A percentile compares a stretch with the other conserved stretches of the same genome.
These are phyloP conservation scores for Mormyrops attenuatus DNA, from an alignment of 2,797 vertebrate genomes.

Conservation along the genomic window DNA sequence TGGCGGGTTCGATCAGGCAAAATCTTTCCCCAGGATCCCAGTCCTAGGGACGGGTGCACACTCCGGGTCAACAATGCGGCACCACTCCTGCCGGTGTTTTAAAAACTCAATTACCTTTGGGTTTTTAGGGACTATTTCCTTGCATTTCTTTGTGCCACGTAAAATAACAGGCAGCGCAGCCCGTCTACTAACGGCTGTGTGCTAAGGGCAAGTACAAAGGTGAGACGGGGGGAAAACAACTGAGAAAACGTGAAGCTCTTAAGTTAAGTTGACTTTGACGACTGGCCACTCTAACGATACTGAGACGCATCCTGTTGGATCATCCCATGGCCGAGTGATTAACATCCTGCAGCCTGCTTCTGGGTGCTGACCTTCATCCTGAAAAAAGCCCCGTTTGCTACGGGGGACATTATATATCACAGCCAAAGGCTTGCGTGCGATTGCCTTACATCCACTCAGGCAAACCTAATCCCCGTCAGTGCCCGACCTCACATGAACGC, in stretches of 20 bases:
- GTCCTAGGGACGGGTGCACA: neutral
- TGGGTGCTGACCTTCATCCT: conserved; percentile 5
- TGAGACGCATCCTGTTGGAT: neutral
- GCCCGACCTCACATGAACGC: neutral
- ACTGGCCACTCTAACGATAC: neutral
- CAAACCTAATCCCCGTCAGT: conserved; percentile 30
- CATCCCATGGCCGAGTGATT: neutral
- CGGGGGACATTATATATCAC: neutral
- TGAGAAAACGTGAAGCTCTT: neutral
- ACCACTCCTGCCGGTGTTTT: neutral
- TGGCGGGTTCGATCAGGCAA: neutral
- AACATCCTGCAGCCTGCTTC: neutral
- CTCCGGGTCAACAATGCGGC: neutral
- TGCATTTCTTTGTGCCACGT: neutral
- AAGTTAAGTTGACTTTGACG: neutral
- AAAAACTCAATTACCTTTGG: neutral
- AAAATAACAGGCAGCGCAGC: neutral
- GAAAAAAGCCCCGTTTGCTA: neutral
- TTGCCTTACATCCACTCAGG: conserved; percentile 26
- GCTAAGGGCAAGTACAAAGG: neutral
- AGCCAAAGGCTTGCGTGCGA: conserved; percentile 11
- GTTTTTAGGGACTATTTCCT: neutral
- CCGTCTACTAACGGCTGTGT: neutral
- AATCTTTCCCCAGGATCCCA: neutral
- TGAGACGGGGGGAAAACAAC: neutral